Percentiles rank a stretch among this genome's conserved stretches.
Conservation (phyloP, 2,113 vertebrate species). For the Perccottus glenii region DNA sequence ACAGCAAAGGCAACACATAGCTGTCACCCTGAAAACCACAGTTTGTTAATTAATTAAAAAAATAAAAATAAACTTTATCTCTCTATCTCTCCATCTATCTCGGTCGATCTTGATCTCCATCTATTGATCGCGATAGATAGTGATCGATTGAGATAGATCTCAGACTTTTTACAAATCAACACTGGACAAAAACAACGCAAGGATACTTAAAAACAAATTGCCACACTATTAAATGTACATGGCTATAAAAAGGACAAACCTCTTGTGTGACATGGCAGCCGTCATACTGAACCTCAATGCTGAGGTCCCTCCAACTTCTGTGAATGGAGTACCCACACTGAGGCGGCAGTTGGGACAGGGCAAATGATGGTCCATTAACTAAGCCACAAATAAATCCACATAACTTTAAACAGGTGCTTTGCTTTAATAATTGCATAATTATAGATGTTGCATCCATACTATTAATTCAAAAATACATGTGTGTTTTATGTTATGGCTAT, state of each 20-base stretch:
- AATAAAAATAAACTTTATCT: too few species aligned
- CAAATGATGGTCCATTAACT: constrained; percentile 56
- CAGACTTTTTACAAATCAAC: not conserved
- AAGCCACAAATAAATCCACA: not conserved
- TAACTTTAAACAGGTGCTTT: too few species aligned
- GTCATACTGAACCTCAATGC: constrained; percentile 44
- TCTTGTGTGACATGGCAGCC: constrained; percentile 61
- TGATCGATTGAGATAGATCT: too few species aligned
- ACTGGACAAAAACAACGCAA: not conserved
- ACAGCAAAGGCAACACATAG: constrained; percentile 63
- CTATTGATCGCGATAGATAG: too few species aligned
- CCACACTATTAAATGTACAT: not conserved
- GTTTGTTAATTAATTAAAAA: too few species aligned
- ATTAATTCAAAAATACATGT: too few species aligned
- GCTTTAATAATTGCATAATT: too few species aligned
- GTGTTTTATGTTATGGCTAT: too few species aligned
- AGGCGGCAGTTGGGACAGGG: constrained; percentile 51
- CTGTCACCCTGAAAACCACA: constrained; percentile 34
- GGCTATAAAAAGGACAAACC: constrained; percentile 25
- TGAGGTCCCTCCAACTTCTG: constrained; percentile 50
- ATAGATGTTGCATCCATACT: too few species aligned
- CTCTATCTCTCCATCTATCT: too few species aligned
- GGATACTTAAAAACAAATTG: not conserved
- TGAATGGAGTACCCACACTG: constrained; percentile 66
- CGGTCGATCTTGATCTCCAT: too few species aligned